Evolutionary conservation across 2,888 invertebrate species (phyloP).

Genomic region (Malthinus seriepunctatus): DNA sequence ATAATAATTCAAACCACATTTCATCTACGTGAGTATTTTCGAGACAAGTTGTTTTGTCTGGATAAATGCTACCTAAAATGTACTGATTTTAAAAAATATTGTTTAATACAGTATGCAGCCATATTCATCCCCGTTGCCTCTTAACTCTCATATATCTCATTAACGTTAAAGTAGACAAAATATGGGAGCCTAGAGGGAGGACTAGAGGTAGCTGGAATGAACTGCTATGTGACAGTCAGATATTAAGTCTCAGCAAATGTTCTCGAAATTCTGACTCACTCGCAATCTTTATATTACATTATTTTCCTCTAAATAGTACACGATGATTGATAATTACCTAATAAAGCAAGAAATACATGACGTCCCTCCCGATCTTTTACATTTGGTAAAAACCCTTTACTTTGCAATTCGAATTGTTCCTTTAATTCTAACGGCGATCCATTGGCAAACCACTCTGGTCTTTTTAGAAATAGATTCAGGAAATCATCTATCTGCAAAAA

Average conservation of each 20-base stretch:
- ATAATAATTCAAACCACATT: constrained; percentile 48
- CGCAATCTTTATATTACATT: too few relatives aligned
- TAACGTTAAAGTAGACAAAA: too few relatives aligned
- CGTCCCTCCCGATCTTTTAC: constrained; percentile 48
- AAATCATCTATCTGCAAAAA: constrained; percentile 45
- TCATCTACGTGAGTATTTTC: constrained; percentile 49
- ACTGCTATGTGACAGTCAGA: too few relatives aligned
- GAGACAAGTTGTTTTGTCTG: constrained; percentile 36
- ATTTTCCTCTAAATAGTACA: too few relatives aligned
- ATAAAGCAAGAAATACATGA: constrained; percentile 44
- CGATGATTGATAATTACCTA: constrained; percentile 8
- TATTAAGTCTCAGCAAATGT: too few relatives aligned
- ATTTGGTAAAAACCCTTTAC: constrained; percentile 43
- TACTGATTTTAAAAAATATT: neutral
- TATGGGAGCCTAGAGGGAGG: too few relatives aligned
- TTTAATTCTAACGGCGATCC: constrained; percentile 40
- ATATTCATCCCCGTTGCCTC: too few relatives aligned
- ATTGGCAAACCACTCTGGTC: constrained; percentile 49
- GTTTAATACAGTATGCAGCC: too few relatives aligned
- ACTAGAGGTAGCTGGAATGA: too few relatives aligned
- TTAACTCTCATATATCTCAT: too few relatives aligned
- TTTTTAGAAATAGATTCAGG: constrained; percentile 44
- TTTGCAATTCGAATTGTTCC: constrained; percentile 44
- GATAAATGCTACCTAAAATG: neutral
- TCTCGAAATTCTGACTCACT: too few relatives aligned